Evolutionary conservation across 2,888 invertebrate species (phyloP), one percentile per base, ranked within the genome.

Genomic region (Trisateles emortualis): DNA sequence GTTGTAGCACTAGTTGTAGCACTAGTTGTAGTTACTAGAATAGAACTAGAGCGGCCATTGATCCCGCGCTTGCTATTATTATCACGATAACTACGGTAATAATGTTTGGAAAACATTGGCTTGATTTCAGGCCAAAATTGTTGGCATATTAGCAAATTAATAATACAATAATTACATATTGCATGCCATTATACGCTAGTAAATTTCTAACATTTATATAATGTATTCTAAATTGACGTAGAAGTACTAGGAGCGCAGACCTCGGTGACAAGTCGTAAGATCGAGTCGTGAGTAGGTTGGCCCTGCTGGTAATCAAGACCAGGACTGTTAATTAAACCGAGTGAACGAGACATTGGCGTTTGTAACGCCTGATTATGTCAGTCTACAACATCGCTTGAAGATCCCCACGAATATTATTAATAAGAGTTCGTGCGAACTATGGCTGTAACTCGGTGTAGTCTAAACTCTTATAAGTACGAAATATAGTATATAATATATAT

Each of bases 41-140:
- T 86, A 89, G 82, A 92, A 90, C 77, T 90, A 64, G 88, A 81
- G 74, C 89, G 88, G 87, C 83, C 89, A 78, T 82, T 87, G 90
- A 87, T 74, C 88, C 64, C 80, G 44, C 45, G 53, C 62, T 64
- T 50, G 76, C 81, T 84, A 84, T 86, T 86, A 89, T 86, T 85
- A 87, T 85, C 83, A 75, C 82, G 81, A 87, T 87, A 86, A 84
- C 81, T 76, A 66, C 79, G 44, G 71, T 73, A 79, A 74, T 84
- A 81, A 83, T 84, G 81, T 86, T 85, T 79, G 64, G 79, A 81
- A 81, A 86, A 84, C 83, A 81, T 71, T 74, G 57, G 66, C 76
- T 78, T 77, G 78, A 83, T 82, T 84, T 76, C 68, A 74, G 65
- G 68, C 79, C 66, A 69, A 82, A 79, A 77, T 76, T 64, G 52